Base-by-base conservation (phyloP, 2,113 vertebrate genomes). In the Aldabrachelys gigantea region DNA sequence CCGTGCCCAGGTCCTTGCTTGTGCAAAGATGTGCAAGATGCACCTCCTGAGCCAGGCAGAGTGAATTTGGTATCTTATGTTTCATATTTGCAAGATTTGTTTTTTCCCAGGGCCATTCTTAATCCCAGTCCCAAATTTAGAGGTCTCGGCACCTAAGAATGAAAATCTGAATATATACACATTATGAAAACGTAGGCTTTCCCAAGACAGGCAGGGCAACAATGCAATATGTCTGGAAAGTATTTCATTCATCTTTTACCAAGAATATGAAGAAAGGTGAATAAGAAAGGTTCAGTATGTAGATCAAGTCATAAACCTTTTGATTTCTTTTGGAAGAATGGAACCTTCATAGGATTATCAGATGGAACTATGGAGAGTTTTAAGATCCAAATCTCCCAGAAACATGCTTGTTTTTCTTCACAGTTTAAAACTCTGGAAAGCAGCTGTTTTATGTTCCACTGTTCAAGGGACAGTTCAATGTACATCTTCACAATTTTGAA, bases 51-150 rank as follows among this genome's bases (percentile, higher is more conserved):
- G 89, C 89, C 89, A 91, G 86, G 83, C 85, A 93, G 54, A 89
- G 89, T 86, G 82, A 93, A 80, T 89, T 89, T 91, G 8, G 72
- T 87, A 76, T 88, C 94, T 91, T 93, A 89, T 95, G 86, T 87
- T 91, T 80, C 62, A 49, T 80, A 75, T 91, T 91, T 89, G 79
- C 69, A 80, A 41, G 29, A 80, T 84, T 80, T n/a, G 52, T 80
- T 80, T 62, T 72, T 53, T 80, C 86, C 29, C 59, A 35, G 29
- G 59, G 29, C 13, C 82, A 1, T 80, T 93, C 89, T 75, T 87
- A 85, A 88, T 17, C 78, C n/a, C 72, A 4, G 76, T 29, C 49
- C 59, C 65, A 83, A 80, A 53, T 85, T 62, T 59, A n/a, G 0
- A 8, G 82, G 57, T 82, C 54, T 52, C 8, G 24, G 52, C 79